These are phyloP conservation scores for Phaonia tiefii DNA, from an alignment of 2,888 invertebrate species.

Conservation along the genomic window DNA sequence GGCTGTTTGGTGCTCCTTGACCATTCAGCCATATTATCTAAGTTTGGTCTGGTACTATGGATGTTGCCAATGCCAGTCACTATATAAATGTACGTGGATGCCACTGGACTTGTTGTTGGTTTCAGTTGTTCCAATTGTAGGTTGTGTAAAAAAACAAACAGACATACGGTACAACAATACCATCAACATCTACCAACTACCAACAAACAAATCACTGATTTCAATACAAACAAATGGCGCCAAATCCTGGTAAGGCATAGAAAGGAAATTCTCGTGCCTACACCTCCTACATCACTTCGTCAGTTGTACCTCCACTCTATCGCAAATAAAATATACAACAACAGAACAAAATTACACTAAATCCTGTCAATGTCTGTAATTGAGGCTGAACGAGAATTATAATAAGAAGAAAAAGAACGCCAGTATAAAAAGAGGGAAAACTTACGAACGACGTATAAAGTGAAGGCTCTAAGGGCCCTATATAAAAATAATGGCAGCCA, in stretches of 20 bases:
- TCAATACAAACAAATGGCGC: conserved; percentile 50
- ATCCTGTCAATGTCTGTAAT: conserved; percentile 55
- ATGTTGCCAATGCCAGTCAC: conserved; percentile 8
- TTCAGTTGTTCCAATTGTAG: neutral
- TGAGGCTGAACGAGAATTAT: conserved; percentile 44
- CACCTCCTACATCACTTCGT: neutral
- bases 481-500: conserved; percentile 73
- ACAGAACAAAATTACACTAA: conserved; percentile 39
- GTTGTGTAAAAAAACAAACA: conserved; percentile 5
- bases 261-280: neutral
- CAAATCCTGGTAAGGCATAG: conserved; percentile 29
- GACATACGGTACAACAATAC: conserved; percentile 35
- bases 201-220: conserved; percentile 48
- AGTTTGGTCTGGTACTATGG: conserved; percentile 25
- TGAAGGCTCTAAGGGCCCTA: conserved; percentile 21
- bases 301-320: neutral
- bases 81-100: neutral
- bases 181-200: conserved; percentile 4
- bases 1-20: conserved; percentile 70
- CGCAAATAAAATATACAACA: conserved; percentile 36
- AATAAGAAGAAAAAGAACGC: conserved; percentile 20
- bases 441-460: neutral
- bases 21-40: conserved; percentile 71
- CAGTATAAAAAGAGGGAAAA: neutral
- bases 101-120: conserved; percentile 1